Conservation (phyloP, 2,797 vertebrate species). For the Neosilurus hyrtlii region DNA sequence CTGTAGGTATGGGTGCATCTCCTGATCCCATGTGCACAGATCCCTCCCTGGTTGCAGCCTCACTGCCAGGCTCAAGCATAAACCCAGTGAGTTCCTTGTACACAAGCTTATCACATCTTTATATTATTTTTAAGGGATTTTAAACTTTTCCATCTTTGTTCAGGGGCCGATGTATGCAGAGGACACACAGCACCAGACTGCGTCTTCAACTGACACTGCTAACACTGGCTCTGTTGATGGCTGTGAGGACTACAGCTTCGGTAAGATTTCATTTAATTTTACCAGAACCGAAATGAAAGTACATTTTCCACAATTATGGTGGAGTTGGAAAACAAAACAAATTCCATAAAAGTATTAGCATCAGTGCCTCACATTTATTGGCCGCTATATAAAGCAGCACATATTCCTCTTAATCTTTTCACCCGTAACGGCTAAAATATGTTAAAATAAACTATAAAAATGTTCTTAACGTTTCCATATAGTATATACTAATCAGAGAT, state of each 20-base stretch:
- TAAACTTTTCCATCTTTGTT: background rate
- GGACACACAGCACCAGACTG: slow-evolving; percentile 24
- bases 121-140: background rate
- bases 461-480: too few relatives aligned
- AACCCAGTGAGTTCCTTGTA: slow-evolving; percentile 43
- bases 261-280: slow-evolving; percentile 31
- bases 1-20: slow-evolving; percentile 7
- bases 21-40: slow-evolving; percentile 35
- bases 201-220: slow-evolving; percentile 20
- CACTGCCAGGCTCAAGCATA: slow-evolving; percentile 42
- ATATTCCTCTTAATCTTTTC: too few relatives aligned
- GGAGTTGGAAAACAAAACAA: background rate
- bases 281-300: too few relatives aligned
- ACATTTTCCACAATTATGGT: background rate
- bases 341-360: background rate
- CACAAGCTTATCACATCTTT: background rate
- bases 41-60: slow-evolving; percentile 22
- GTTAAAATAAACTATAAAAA: too few relatives aligned
- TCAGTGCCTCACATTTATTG: too few relatives aligned
- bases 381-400: too few relatives aligned
- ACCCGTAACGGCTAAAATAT: too few relatives aligned
- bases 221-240: slow-evolving; percentile 49
- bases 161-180: slow-evolving; percentile 46
- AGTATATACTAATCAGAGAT: too few relatives aligned
- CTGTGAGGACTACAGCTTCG: slow-evolving; percentile 61